Evolutionary conservation across 2,797 vertebrate species (phyloP).

Genomic region (Argentina silus): DNA sequence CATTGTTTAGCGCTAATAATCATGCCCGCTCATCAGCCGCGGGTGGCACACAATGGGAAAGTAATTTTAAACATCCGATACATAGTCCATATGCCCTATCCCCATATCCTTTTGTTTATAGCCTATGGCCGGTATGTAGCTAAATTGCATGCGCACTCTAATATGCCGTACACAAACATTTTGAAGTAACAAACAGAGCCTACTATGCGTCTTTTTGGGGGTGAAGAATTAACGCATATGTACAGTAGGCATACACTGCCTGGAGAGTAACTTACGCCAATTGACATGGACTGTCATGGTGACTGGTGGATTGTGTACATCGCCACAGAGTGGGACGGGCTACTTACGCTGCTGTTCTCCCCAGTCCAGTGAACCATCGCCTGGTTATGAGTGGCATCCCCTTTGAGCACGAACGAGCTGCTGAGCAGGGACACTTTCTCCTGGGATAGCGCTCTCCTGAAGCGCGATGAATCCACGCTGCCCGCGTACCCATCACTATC

Average conservation of each 20-base stretch:
- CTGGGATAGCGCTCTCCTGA: constrained; percentile 75
- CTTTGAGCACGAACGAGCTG: constrained; percentile 96
- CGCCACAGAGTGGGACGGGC: constrained; percentile 12
- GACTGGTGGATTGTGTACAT: constrained; percentile 33
- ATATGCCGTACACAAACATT: too few species aligned
- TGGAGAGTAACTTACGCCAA: constrained; percentile 60
- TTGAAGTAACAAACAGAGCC: too few species aligned
- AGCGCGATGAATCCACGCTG: constrained; percentile 58
- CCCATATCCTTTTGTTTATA: too few species aligned
- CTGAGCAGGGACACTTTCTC: constrained; percentile 88
- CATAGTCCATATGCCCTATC: too few species aligned
- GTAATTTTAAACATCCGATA: neutral
- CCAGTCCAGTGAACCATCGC: constrained; percentile 99
- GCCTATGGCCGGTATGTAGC: too few species aligned
- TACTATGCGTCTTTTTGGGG: too few species aligned
- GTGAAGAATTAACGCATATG: too few species aligned
- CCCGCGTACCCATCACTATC: constrained; percentile 44
- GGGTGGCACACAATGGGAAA: neutral
- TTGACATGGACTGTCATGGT: constrained; percentile 23
- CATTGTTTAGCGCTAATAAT: neutral
- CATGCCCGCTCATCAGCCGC: too few species aligned
- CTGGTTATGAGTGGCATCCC: constrained; percentile 97
- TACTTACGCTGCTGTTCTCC: constrained; percentile 98
- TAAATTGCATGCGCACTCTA: too few species aligned
- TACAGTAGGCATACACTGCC: neutral